Base-by-base conservation (phyloP, 37 sponge, comb jelly and placozoan species). In the Spongilla lacustris region DNA sequence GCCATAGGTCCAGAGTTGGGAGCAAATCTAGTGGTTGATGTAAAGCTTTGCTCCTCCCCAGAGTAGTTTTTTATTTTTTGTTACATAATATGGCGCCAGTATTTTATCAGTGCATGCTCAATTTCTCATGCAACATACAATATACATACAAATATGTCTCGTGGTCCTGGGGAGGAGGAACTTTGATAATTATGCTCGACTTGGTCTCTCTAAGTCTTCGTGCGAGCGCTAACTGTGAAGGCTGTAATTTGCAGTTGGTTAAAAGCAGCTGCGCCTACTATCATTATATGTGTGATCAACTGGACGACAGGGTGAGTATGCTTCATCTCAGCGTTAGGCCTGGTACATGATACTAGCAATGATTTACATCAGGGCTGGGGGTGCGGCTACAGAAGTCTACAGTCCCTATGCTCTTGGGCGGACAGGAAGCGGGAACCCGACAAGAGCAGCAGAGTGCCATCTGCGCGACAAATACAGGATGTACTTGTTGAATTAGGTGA, bases 301-400 rank as follows among this genome's bases (percentile, higher is more conserved):
- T 88, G 24, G 93, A 97, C 72, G 97, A 97, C 88, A 81, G 82
- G 36, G 87, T 87, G 36, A 32, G 73, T 72, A 9, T 41, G 58
- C 19, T 58, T 58, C n/a, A n/a, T n/a, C n/a, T n/a, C n/a, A n/a
- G n/a, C n/a, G n/a, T n/a, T n/a, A n/a, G n/a, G n/a, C n/a, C n/a
- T n/a, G n/a, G n/a, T n/a, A n/a, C n/a, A n/a, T n/a, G n/a, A n/a
- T 17, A 17, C 19, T 58, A 58, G 58, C 1, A 17, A 17, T 58
- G 21, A 10, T 19, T 17, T 58, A 14, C 14, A 6, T 58, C 30
- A 89, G 89, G 94, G 91, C 9, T 98, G 98, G 98, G 98, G 98
- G 23, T 98, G 98, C 78, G 98, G 97, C 37, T 98, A 98, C 83
- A 58, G 98, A 67, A 95, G 89, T 26, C 88, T 98, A 35, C 98